Conservation (phyloP, 2,888 invertebrate species). For the Pristionchus arcanus region DNA sequence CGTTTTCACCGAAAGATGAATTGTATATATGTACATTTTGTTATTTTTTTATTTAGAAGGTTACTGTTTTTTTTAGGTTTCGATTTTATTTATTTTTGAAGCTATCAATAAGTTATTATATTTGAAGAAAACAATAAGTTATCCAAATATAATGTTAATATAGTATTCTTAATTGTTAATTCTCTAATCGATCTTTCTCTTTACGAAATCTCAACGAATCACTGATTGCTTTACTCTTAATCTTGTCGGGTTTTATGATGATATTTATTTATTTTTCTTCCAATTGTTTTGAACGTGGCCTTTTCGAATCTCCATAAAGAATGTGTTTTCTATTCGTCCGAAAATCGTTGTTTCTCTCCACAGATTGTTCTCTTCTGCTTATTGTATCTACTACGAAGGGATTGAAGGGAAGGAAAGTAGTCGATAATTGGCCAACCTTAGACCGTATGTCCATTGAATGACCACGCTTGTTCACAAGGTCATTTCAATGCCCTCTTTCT, state of each 20-base stretch:
- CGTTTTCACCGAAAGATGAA: not conserved
- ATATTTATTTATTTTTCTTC: no score
- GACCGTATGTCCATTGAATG: not conserved
- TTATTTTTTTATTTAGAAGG: not conserved
- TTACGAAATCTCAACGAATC: not conserved
- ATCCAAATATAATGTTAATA: no score
- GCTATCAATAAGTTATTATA: not conserved
- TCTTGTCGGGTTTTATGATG: no score
- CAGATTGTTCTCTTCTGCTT: slow-evolving; percentile 17
- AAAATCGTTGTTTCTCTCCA: not conserved
- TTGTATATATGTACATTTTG: not conserved
- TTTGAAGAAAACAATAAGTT: no score
- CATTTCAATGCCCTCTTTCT: not conserved
- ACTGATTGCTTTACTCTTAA: not conserved
- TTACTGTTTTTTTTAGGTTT: no score
- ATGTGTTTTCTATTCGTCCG: not conserved
- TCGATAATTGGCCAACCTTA: not conserved
- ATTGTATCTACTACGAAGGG: not conserved
- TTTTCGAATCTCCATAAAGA: not conserved
- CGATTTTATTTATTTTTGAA: not conserved
- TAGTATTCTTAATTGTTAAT: not conserved
- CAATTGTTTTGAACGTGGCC: no score
- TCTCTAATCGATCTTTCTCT: not conserved
- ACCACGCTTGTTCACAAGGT: not conserved
- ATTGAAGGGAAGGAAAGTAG: not conserved